Conservation (phyloP, 2,797 vertebrate genomes). For the Glossophaga mutica region DNA sequence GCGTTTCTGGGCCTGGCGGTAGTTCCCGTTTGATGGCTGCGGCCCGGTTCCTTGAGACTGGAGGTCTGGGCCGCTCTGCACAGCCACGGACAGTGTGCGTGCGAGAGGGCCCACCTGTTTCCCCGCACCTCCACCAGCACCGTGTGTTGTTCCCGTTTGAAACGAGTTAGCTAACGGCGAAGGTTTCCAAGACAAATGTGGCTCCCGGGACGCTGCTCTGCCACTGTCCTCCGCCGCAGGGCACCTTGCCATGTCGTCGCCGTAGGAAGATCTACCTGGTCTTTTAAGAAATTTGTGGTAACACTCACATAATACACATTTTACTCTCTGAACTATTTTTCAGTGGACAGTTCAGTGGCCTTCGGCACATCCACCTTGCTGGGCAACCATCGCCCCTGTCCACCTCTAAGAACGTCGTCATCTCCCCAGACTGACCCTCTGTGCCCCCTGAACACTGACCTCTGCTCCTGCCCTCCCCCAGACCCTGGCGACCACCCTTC, state of each 20-base stretch:
- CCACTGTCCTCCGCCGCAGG: not conserved
- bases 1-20: not conserved
- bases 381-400: not conserved
- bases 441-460: accelerated
- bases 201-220: not conserved
- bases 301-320: not conserved
- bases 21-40: not conserved
- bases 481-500: not conserved
- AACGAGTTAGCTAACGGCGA: not conserved
- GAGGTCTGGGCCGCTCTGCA: not conserved
- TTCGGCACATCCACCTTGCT: not conserved
- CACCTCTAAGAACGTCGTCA: not conserved
- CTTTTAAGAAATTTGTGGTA: not conserved
- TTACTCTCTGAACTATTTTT: not conserved
- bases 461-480: not conserved
- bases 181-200: not conserved
- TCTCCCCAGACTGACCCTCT: not conserved
- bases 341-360: not conserved
- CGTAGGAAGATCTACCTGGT: not conserved
- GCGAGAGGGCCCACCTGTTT: not conserved
- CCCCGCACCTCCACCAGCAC: not conserved
- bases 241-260: not conserved
- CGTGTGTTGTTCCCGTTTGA: not conserved
- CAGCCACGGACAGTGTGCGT: not conserved
- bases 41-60: too few relatives aligned